phyloP scores from a whole-genome alignment of 2,797 vertebrate species.

The Dermochelys coriacea region DNA sequence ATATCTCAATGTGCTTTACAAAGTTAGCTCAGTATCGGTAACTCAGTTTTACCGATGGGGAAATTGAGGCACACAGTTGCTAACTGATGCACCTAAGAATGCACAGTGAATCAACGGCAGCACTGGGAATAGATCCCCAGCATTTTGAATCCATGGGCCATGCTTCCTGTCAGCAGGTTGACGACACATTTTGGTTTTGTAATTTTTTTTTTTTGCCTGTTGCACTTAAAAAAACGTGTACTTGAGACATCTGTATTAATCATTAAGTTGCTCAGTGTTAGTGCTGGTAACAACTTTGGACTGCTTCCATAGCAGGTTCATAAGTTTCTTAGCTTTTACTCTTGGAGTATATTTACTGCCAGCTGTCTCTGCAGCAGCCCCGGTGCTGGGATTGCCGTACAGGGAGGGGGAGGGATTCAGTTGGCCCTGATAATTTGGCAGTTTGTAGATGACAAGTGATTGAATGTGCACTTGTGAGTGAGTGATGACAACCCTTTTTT shows the following conservation, averaged over 20 bases:
- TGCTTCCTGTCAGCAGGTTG: fast-evolving
- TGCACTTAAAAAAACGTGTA: background rate
- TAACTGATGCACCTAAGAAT: no score
- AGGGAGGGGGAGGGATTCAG: background rate
- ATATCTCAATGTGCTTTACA: background rate
- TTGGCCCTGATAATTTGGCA: background rate
- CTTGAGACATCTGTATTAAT: background rate
- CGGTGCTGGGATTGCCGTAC: background rate
- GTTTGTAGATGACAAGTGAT: background rate
- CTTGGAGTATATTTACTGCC: background rate
- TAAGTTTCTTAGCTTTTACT: fast-evolving
- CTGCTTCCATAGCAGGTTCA: background rate
- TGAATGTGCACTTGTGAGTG: background rate
- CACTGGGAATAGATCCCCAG: no score
- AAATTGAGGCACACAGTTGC: background rate
- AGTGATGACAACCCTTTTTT: background rate
- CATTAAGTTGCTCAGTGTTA: background rate
- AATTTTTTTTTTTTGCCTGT: background rate
- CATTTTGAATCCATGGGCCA: background rate
- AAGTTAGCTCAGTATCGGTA: background rate
- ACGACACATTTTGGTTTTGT: fast-evolving
- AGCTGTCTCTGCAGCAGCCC: fast-evolving
- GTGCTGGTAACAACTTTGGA: background rate
- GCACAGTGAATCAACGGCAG: no score
- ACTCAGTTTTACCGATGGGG: background rate